These are phyloP conservation scores for Microctonus aethiopoides DNA, from an alignment of 2,888 invertebrate species.

Conservation along the genomic window DNA sequence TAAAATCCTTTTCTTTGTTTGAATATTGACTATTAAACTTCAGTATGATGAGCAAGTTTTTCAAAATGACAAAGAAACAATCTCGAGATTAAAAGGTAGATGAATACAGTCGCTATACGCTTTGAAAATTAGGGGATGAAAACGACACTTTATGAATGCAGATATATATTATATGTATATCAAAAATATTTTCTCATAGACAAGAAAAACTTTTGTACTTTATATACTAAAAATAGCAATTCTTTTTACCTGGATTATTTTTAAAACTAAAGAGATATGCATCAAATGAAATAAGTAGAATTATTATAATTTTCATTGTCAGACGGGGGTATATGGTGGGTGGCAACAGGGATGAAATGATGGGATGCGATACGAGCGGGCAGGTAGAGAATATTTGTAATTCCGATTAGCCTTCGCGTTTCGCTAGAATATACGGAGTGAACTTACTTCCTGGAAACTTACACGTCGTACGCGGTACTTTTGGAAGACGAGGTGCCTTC, in stretches of 20 bases:
- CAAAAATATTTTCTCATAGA: background rate
- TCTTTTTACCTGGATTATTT: slow-evolving; percentile 2
- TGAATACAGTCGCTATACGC: background rate
- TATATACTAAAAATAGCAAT: background rate
- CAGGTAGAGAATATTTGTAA: slow-evolving; percentile 59
- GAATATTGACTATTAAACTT: too few relatives aligned
- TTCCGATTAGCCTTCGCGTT: slow-evolving; percentile 60
- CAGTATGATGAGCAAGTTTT: background rate
- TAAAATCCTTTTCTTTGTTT: too few relatives aligned
- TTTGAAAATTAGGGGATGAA: background rate
- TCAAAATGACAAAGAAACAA: background rate
- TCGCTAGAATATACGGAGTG: slow-evolving; percentile 34
- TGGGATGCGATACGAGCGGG: slow-evolving; percentile 36
- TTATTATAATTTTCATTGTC: slow-evolving; percentile 15
- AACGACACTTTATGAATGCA: background rate
- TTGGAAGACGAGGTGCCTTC: background rate
- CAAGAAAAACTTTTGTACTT: background rate
- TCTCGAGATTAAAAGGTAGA: background rate
- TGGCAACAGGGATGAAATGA: slow-evolving; percentile 34
- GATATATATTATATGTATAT: background rate
- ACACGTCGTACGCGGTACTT: slow-evolving; percentile 25
- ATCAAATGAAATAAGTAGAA: slow-evolving; percentile 3
- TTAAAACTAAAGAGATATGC: slow-evolving; percentile 4
- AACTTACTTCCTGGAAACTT: slow-evolving; percentile 44
- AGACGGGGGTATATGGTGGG: slow-evolving; percentile 25